phyloP scores from a whole-genome alignment of 2,888 invertebrate genomes.

The Drosophila limbata region DNA sequence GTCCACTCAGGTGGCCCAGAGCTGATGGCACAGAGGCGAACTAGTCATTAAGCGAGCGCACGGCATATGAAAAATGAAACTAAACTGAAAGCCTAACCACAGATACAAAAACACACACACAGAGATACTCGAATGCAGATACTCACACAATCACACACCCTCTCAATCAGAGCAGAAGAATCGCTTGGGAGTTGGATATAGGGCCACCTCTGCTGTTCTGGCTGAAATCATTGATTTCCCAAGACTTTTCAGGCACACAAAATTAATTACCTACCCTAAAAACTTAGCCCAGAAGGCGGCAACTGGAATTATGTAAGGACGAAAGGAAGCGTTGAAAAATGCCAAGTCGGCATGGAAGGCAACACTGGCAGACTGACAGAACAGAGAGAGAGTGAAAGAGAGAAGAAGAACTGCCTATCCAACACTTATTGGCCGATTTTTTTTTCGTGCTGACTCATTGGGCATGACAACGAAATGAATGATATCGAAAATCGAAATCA shows the following conservation, averaged over 20 bases:
- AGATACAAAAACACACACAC: slow-evolving; percentile 17
- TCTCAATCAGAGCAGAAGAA: slow-evolving; percentile 60
- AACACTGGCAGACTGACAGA: not conserved
- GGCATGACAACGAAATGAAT: slow-evolving; percentile 73
- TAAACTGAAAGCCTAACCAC: slow-evolving; percentile 35
- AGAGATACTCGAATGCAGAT: slow-evolving; percentile 33
- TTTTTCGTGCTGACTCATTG: slow-evolving; percentile 68
- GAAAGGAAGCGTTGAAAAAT: slow-evolving; percentile 54
- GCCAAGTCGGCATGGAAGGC: slow-evolving; percentile 46
- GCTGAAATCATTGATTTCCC: slow-evolving; percentile 76
- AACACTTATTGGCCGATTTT: slow-evolving; percentile 25
- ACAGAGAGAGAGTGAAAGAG: not conserved
- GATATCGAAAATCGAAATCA: slow-evolving; percentile 79
- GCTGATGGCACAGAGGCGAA: slow-evolving; percentile 46
- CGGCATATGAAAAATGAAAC: slow-evolving; percentile 73
- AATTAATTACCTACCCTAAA: slow-evolving; percentile 80
- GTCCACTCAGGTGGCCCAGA: slow-evolving; percentile 35
- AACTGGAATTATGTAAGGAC: slow-evolving; percentile 55
- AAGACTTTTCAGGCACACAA: slow-evolving; percentile 75
- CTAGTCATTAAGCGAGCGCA: slow-evolving; percentile 62
- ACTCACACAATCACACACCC: slow-evolving; percentile 44
- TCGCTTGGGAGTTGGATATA: slow-evolving; percentile 60
- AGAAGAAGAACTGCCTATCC: slow-evolving; percentile 2
- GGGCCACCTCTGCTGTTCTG: slow-evolving; percentile 19
- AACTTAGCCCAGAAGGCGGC: slow-evolving; percentile 54